Percentiles rank a stretch among this genome's conserved stretches.
phyloP scores from a whole-genome alignment of 2,113 vertebrate species.

The Embiotoca jacksoni region DNA sequence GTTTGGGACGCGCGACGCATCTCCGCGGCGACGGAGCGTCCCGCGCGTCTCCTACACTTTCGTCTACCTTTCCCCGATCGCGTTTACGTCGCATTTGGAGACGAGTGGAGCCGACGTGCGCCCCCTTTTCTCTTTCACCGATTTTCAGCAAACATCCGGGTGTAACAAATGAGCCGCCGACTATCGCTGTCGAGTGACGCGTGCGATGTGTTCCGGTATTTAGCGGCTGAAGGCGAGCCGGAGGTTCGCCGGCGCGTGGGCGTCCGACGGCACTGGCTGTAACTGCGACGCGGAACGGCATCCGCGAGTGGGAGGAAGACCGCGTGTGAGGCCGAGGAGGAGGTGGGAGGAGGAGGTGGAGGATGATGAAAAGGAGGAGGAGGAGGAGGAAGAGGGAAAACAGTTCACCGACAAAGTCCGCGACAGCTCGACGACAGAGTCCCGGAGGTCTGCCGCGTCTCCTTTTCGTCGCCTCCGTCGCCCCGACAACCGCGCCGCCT shows the following conservation, averaged over 20 bases:
- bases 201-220: too few relatives aligned
- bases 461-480: neutral
- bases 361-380: neutral
- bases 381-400: neutral
- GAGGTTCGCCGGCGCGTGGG: conserved; percentile 63
- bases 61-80: too few relatives aligned
- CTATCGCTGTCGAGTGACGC: too few relatives aligned
- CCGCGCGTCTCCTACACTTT: too few relatives aligned
- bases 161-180: too few relatives aligned
- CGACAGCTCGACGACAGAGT: conserved; percentile 16
- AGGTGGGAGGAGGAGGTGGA: neutral
- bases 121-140: too few relatives aligned
- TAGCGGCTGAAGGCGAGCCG: conserved; percentile 38
- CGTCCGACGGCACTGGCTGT: conserved; percentile 68
- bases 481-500: too few relatives aligned
- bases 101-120: too few relatives aligned
- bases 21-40: too few relatives aligned
- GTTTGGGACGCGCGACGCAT: too few relatives aligned
- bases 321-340: conserved; percentile 63
- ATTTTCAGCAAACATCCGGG: too few relatives aligned
- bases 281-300: conserved; percentile 74
- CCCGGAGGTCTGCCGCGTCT: conserved; percentile 24
- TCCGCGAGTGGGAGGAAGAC: conserved; percentile 72
- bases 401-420: conserved; percentile 28
- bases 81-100: too few relatives aligned